Percentiles rank a stretch among this genome's conserved stretches.
Conservation (phyloP, 2,113 vertebrate genomes). For the Gymnogyps californianus region DNA sequence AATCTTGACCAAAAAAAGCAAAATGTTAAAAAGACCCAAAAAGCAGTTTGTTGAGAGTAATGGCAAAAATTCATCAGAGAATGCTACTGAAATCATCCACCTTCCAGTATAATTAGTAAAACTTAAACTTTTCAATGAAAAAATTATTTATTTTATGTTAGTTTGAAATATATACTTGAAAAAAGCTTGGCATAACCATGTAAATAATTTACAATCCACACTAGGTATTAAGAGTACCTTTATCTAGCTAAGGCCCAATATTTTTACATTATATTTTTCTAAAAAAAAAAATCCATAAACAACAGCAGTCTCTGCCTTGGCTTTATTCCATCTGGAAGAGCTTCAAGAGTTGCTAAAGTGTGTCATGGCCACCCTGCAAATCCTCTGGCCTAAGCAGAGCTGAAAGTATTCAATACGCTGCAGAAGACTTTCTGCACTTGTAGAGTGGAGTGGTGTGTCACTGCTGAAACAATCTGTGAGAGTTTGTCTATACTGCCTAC, state of each 20-base stretch:
- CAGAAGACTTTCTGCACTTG: not conserved
- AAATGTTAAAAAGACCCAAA: not conserved
- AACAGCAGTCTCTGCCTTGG: not conserved
- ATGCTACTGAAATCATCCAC: not conserved
- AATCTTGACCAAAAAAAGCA: not conserved
- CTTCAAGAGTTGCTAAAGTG: not conserved
- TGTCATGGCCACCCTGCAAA: not conserved
- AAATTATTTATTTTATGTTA: not conserved
- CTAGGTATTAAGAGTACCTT: not conserved
- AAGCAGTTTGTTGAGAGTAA: not conserved
- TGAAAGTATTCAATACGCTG: not conserved
- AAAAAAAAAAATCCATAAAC: not conserved
- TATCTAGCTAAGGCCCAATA: not conserved
- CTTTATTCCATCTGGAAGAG: not conserved
- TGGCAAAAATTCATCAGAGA: not conserved
- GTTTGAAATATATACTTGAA: not conserved
- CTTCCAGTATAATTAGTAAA: not conserved
- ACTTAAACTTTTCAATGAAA: not conserved
- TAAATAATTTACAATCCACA: not conserved
- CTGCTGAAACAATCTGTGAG: not conserved
- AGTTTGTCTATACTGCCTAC: not conserved
- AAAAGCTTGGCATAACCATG: not conserved
- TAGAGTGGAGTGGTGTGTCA: not conserved
- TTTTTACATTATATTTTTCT: not conserved
- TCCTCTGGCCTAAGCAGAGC: not conserved